A percentile compares a stretch with the other conserved stretches of the same genome.
These are phyloP conservation scores for Furnarius figulus DNA, from an alignment of 2,113 vertebrate genomes.

Conservation along the genomic window DNA sequence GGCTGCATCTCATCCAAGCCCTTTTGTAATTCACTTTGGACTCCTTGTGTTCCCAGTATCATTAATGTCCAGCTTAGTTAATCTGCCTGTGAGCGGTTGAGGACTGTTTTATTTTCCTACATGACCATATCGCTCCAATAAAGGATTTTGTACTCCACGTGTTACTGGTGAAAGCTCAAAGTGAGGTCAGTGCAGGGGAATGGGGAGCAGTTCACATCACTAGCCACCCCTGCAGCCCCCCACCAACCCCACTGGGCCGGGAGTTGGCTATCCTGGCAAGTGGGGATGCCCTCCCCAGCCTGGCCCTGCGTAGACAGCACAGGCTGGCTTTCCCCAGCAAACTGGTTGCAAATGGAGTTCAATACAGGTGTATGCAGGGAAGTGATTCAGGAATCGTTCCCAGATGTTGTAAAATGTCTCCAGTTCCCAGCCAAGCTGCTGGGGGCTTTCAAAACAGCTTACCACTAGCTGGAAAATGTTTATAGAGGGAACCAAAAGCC, in stretches of 20 bases:
- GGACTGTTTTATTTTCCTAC: background rate
- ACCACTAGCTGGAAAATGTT: slow-evolving; percentile 2
- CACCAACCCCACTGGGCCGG: background rate
- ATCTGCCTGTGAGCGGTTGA: background rate
- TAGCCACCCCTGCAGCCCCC: background rate
- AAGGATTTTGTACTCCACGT: background rate
- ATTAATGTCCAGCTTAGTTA: background rate
- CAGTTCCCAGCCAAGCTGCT: slow-evolving; percentile 18
- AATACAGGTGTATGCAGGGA: background rate
- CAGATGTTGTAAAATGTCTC: slow-evolving; percentile 20
- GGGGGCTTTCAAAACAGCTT: slow-evolving; percentile 41
- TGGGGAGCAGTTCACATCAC: background rate
- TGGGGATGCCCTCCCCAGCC: background rate
- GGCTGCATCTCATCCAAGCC: background rate
- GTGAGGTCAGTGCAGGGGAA: background rate
- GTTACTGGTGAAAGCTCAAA: background rate
- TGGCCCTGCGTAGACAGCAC: background rate
- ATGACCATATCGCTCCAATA: background rate
- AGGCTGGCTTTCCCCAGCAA: background rate
- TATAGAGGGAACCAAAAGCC: background rate
- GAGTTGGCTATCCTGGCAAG: background rate
- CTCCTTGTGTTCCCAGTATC: background rate
- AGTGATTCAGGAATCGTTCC: background rate
- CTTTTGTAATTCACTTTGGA: background rate
- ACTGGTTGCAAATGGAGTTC: background rate